Percentiles rank a stretch among this genome's conserved stretches.
Evolutionary conservation across 1,140 invertebrate species (phyloP).

Genomic region (Euwallacea fornicatus): DNA sequence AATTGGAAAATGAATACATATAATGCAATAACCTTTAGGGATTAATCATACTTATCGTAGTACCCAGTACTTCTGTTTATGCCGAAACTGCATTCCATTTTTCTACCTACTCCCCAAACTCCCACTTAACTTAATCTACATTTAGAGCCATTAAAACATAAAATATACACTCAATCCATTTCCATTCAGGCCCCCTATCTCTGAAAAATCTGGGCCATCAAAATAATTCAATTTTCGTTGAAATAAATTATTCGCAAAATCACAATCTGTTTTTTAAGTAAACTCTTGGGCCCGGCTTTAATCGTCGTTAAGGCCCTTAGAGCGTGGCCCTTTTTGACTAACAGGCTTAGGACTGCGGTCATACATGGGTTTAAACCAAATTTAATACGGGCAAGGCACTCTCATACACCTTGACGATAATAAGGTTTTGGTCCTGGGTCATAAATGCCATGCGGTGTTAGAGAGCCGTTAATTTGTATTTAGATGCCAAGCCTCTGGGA

Average conservation of each 20-base stretch:
- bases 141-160: too few species aligned
- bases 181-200: background rate
- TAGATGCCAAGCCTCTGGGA: background rate
- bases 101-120: too few species aligned
- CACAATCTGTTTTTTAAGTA: slow-evolving; percentile 15
- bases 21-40: too few species aligned
- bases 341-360: background rate
- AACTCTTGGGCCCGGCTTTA: slow-evolving; percentile 5
- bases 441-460: background rate
- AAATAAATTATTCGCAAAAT: slow-evolving; percentile 14
- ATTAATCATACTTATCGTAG: too few species aligned
- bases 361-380: slow-evolving; percentile 8
- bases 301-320: slow-evolving; percentile 7
- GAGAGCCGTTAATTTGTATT: slow-evolving; percentile 2
- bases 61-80: too few species aligned
- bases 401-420: slow-evolving; percentile 11
- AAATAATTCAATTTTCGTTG: slow-evolving; percentile 8
- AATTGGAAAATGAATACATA: too few species aligned
- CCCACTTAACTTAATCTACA: too few species aligned
- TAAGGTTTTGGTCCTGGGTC: background rate
- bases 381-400: slow-evolving; percentile 2
- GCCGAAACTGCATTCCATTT: too few species aligned
- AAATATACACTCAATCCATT: too few species aligned
- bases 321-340: slow-evolving; percentile 1
- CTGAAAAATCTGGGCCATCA: background rate